Base-by-base conservation (phyloP, 1,140 invertebrate species). In the Bombus impatiens region DNA sequence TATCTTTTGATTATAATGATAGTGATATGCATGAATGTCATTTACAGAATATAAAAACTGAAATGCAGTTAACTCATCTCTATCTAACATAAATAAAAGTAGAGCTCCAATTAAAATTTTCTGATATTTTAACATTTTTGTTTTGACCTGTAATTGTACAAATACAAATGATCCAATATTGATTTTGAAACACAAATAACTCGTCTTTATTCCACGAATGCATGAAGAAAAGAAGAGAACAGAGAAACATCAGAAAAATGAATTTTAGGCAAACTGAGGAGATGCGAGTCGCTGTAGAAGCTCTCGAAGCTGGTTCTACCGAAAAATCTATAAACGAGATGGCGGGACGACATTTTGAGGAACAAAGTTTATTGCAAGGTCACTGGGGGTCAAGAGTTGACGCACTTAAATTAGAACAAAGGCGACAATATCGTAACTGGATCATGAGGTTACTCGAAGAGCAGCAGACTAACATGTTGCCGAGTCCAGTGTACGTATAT, bases 301-400 rank as follows among this genome's bases (percentile, higher is more conserved):
- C 96, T 86, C 92, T 97, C 86, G 94, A 96, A 93, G 92, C 95
- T n/a, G 95, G 95, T 28, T 96, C 96, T 18, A 97, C 96, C 3
- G 97, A 98, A 94, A 96, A 96, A 86, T 97, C 98, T 85, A 97
- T 98, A 71, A 98, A 98, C 93, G 95, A 96, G 42, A 95, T 98
- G 88, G 97, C 97, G 3, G 96, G 96, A n/a, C 94, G 96, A 83
- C 97, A 98, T 91, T 97, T 98, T 94, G 97, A 98, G 92, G 97
- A 97, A 87, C 97, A 97, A 88, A 97, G 97, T 92, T 93, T 98
- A 90, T 94, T 97, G n/a, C 96, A 97, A 78, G 97, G 97, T 35
- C 96, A 97, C 74, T 98, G 97, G 97, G 97, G 97, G 81, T 97
- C 97, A 68, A 96, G 97, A 93, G 94, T 98, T 10, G 96, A 97